phyloP scores from a whole-genome alignment of 2,113 vertebrate species.

The Periophthalmodon schlosseri region DNA sequence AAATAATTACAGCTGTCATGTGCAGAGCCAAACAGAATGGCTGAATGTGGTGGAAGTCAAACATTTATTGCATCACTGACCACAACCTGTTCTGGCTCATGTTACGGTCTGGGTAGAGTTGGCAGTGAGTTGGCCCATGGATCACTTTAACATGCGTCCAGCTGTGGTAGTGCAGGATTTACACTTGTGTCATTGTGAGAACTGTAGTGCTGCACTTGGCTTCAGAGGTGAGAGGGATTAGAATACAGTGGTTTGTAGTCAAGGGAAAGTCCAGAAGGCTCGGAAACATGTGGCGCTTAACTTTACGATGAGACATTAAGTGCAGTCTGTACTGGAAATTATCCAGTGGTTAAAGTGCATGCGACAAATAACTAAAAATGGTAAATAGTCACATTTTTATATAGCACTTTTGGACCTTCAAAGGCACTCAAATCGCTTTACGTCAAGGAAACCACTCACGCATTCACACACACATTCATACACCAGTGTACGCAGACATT shows the following conservation, averaged over 20 bases:
- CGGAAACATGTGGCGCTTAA: not conserved
- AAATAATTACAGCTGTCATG: too few relatives aligned
- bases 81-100: not conserved
- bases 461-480: too few relatives aligned
- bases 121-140: not conserved
- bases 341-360: too few relatives aligned
- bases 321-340: too few relatives aligned
- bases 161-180: slow-evolving; percentile 10
- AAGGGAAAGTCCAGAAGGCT: slow-evolving; percentile 39
- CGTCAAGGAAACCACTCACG: too few relatives aligned
- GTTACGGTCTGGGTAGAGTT: not conserved
- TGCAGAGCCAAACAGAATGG: too few relatives aligned
- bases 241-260: slow-evolving; percentile 32
- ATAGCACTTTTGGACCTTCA: too few relatives aligned
- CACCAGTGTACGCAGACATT: too few relatives aligned
- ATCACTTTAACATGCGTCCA: not conserved
- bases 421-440: too few relatives aligned
- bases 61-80: not conserved
- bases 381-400: too few relatives aligned
- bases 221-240: slow-evolving; percentile 45
- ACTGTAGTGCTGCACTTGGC: slow-evolving; percentile 38
- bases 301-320: slow-evolving; percentile 9
- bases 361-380: too few relatives aligned
- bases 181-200: slow-evolving; percentile 39
- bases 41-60: not conserved